Evolutionary conservation across 1,140 invertebrate species (phyloP).

Genomic region (Cheumatopsyche charites): DNA sequence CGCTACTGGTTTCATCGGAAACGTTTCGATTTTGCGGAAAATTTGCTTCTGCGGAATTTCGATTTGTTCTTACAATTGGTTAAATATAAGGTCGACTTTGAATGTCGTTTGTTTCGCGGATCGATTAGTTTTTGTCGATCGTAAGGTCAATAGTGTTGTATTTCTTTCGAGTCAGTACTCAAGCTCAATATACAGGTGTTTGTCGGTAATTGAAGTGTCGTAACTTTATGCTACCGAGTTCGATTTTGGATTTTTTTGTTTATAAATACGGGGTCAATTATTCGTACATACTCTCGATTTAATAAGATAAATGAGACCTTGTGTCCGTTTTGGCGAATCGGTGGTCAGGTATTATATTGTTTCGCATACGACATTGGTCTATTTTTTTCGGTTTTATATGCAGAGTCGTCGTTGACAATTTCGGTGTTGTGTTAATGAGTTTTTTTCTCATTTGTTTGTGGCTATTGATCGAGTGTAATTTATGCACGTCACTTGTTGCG

Average conservation of each 20-base stretch:
- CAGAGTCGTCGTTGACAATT: neutral
- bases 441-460: neutral
- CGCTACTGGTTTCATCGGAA: too few species aligned
- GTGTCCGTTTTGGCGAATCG: slow-evolving; percentile 10
- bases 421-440: neutral
- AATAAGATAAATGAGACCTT: slow-evolving; percentile 2
- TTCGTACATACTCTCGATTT: slow-evolving; percentile 4
- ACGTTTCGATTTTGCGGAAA: too few species aligned
- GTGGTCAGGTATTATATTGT: neutral
- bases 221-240: slow-evolving; percentile 1
- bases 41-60: too few species aligned
- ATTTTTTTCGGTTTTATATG: slow-evolving; percentile 10
- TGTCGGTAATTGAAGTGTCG: slow-evolving; percentile 1
- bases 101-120: too few species aligned
- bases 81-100: too few species aligned
- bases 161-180: neutral
- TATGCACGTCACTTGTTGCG: too few species aligned
- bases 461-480: too few species aligned
- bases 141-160: neutral
- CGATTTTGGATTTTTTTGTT: neutral
- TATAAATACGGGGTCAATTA: neutral
- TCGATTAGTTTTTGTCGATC: neutral
- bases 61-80: too few species aligned
- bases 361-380: neutral
- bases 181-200: neutral